Evolutionary conservation across 2,888 invertebrate species (phyloP).

Genomic region (Cylindroiulus punctatus): DNA sequence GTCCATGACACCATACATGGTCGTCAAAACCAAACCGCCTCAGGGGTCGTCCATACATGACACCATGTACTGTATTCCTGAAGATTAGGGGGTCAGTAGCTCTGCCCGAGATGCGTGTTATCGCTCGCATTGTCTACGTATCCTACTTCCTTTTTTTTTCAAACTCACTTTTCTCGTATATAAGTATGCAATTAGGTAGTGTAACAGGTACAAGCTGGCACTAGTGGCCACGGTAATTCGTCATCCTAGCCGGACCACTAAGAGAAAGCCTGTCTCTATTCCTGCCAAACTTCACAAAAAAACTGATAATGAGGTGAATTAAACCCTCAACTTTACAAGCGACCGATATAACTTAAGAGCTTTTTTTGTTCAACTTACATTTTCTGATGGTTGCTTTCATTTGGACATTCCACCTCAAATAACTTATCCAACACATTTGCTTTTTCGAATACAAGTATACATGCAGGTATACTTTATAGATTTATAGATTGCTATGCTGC

Average conservation of each 20-base stretch:
- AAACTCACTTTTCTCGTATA: conserved; percentile 1
- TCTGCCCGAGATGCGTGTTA: background rate
- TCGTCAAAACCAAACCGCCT: background rate
- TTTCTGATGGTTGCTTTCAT: too few species aligned
- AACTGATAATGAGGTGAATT: background rate
- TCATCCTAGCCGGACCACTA: background rate
- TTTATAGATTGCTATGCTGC: too few species aligned
- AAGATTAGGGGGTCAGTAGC: background rate
- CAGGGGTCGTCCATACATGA: background rate
- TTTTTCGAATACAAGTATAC: too few species aligned
- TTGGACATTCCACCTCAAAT: too few species aligned
- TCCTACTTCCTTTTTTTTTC: background rate
- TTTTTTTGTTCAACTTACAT: too few species aligned
- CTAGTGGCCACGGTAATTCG: background rate
- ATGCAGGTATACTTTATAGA: too few species aligned
- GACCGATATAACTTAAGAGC: too few species aligned
- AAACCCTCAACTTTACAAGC: background rate
- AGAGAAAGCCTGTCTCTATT: too few species aligned
- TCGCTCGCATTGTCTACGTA: background rate
- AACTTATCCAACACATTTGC: too few species aligned
- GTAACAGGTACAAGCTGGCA: background rate
- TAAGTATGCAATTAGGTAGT: background rate
- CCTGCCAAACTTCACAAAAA: background rate
- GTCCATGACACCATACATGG: too few species aligned
- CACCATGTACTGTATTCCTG: background rate